Evolutionary conservation across 2,888 invertebrate species (phyloP).

Genomic region (Callosobruchus maculatus): DNA sequence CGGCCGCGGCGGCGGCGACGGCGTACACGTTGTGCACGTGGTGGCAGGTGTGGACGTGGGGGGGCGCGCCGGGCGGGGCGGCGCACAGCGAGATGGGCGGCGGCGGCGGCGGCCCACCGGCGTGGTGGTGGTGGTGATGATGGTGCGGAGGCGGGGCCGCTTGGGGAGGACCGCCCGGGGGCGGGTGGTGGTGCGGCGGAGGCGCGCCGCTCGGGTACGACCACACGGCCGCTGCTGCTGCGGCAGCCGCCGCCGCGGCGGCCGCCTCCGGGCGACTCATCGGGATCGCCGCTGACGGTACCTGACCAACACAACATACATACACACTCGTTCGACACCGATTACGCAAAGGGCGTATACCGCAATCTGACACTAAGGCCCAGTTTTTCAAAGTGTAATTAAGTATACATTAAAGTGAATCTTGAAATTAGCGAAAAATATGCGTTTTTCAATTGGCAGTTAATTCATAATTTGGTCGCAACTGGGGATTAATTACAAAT

Average conservation of each 20-base stretch:
- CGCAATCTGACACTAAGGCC: too few species aligned
- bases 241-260: neutral
- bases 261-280: neutral
- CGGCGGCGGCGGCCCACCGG: constrained; percentile 48
- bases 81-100: constrained; percentile 54
- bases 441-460: too few species aligned
- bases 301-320: neutral
- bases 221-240: neutral
- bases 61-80: constrained; percentile 46
- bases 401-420: too few species aligned
- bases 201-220: neutral
- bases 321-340: neutral
- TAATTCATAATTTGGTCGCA: too few species aligned
- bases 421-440: too few species aligned
- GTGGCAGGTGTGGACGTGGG: constrained; percentile 47
- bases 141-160: constrained; percentile 36
- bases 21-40: constrained; percentile 48
- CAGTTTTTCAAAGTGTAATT: too few species aligned
- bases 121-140: constrained; percentile 24
- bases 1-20: constrained; percentile 6
- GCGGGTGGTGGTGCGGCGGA: neutral
- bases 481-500: too few species aligned
- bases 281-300: neutral
- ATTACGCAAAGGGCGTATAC: too few species aligned
- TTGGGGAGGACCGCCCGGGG: neutral